A percentile compares a stretch with the other conserved stretches of the same genome.
phyloP scores from a whole-genome alignment of 2,113 vertebrate species.

The Equus przewalskii region DNA sequence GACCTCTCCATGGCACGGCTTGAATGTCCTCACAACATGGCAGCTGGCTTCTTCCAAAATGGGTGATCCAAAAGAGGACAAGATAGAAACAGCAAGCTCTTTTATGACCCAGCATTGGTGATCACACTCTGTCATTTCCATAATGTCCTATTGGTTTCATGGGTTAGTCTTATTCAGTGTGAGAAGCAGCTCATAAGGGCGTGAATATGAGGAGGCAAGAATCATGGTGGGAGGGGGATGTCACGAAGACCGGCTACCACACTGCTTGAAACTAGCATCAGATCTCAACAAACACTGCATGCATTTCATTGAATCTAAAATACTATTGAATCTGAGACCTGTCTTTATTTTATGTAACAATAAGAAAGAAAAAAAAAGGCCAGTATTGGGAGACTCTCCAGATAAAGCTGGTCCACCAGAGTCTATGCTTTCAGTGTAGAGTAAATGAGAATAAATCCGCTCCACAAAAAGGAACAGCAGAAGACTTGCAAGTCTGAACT shows the following conservation, averaged over 20 bases:
- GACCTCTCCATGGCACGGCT: neutral
- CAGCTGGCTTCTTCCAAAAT: neutral
- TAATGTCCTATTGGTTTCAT: neutral
- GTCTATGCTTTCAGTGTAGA: neutral
- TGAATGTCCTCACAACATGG: neutral
- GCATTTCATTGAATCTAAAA: neutral
- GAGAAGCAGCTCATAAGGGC: neutral
- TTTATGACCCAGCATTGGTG: neutral
- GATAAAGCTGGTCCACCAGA: neutral
- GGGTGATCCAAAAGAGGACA: neutral
- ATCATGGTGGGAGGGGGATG: no score
- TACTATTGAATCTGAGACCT: neutral
- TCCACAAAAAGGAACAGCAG: neutral
- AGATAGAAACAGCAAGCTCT: neutral
- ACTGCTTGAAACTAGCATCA: neutral
- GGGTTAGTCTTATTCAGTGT: neutral
- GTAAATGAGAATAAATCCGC: neutral
- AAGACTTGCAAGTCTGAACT: neutral
- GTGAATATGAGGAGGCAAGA: neutral
- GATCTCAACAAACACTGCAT: neutral
- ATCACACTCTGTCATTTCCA: neutral
- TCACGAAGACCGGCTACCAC: neutral
- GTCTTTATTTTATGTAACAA: slow-evolving; percentile 14
- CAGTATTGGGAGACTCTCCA: neutral
- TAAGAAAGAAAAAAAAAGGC: neutral